Conservation (phyloP, 2,797 vertebrate genomes). For the Nannoperca obscura region DNA sequence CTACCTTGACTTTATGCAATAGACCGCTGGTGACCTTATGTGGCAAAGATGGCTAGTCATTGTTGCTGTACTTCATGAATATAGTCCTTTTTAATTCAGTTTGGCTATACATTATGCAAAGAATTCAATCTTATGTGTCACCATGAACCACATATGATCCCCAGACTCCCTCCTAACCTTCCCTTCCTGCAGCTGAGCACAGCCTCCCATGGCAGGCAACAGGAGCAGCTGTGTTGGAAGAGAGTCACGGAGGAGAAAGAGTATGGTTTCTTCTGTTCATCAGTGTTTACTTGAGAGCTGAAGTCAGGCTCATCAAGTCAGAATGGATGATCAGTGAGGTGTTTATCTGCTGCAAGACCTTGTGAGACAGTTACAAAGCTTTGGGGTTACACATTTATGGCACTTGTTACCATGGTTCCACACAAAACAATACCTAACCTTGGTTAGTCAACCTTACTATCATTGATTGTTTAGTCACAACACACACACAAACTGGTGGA, state of each 20-base stretch:
- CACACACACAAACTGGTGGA: neutral
- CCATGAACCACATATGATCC: slow-evolving; percentile 54
- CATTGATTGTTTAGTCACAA: slow-evolving; percentile 8
- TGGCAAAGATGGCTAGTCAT: slow-evolving; percentile 3
- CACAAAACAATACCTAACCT: neutral
- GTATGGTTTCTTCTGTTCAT: slow-evolving; percentile 14
- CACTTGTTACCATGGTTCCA: neutral
- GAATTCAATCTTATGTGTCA: slow-evolving; percentile 53
- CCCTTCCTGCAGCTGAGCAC: slow-evolving; percentile 55
- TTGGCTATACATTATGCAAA: slow-evolving; percentile 20
- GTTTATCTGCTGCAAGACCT: neutral
- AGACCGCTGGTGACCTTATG: slow-evolving; percentile 8
- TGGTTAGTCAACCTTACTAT: neutral
- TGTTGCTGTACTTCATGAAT: slow-evolving; percentile 25
- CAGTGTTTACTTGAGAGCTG: slow-evolving; percentile 12
- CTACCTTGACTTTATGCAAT: neutral
- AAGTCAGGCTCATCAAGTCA: neutral
- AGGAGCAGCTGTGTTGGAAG: slow-evolving; percentile 53
- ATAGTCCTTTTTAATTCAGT: slow-evolving; percentile 33
- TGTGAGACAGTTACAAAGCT: neutral
- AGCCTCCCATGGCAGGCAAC: slow-evolving; percentile 31
- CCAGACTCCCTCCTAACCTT: slow-evolving; percentile 51
- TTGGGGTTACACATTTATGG: neutral
- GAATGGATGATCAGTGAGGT: neutral
- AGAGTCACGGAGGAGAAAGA: slow-evolving; percentile 25